Percentiles rank a stretch among this genome's conserved stretches.
These are phyloP conservation scores for Gymnoscopelus braueri DNA, from an alignment of 2,797 vertebrate species.

Conservation along the genomic window DNA sequence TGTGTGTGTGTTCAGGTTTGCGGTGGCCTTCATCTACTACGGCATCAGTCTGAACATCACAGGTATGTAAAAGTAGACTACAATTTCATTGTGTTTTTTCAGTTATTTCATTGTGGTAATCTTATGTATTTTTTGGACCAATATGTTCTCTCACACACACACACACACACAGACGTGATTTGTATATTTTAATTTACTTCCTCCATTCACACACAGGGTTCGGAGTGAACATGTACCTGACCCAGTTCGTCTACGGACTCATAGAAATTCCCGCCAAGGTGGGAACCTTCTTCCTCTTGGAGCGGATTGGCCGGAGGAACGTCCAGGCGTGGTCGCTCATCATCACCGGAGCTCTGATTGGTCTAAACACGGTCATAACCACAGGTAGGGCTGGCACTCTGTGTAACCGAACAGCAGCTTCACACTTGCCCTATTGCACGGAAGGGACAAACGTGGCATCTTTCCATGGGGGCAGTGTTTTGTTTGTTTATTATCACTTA, in stretches of 20 bases:
- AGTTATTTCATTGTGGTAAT: too few species aligned
- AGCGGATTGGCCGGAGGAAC: slow-evolving; percentile 76
- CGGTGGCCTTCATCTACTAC: slow-evolving; percentile 87
- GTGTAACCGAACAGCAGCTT: too few species aligned
- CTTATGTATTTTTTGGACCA: too few species aligned
- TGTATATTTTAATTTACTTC: too few species aligned
- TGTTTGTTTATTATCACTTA: too few species aligned
- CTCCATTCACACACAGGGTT: too few species aligned
- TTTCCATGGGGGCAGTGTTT: too few species aligned
- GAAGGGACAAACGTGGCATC: too few species aligned
- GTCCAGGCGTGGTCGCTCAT: slow-evolving; percentile 81
- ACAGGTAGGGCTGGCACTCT: slow-evolving; percentile 48
- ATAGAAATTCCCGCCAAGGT: slow-evolving; percentile 88
- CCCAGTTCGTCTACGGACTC: slow-evolving; percentile 84
- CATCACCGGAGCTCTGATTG: slow-evolving; percentile 69
- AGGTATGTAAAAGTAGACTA: slow-evolving; percentile 25
- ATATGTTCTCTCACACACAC: too few species aligned
- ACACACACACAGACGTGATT: too few species aligned
- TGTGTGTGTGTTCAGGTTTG: slow-evolving; percentile 77
- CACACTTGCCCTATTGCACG: too few species aligned
- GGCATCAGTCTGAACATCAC: slow-evolving; percentile 86
- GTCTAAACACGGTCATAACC: slow-evolving; percentile 69
- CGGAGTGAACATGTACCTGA: slow-evolving; percentile 79
- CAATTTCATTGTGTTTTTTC: too few species aligned
- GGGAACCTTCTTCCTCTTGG: slow-evolving; percentile 76